Conservation (phyloP, 2,113 vertebrate genomes). For the Zootoca vivipara region DNA sequence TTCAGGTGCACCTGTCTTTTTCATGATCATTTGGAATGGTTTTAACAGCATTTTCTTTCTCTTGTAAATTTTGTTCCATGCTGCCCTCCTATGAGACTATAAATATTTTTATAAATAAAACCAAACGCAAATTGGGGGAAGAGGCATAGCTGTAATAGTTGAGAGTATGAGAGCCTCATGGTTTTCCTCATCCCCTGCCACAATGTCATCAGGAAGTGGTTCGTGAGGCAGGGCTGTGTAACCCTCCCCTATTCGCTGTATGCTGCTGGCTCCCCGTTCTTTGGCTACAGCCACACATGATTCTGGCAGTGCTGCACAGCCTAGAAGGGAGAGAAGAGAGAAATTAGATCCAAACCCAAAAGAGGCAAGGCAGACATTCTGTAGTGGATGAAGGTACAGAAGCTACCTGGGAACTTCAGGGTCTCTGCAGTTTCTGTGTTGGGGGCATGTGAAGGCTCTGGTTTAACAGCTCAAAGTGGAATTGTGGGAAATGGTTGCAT, state of each 20-base stretch:
- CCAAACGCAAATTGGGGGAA: neutral
- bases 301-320: conserved; percentile 61
- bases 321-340: conserved; percentile 28
- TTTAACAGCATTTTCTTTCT: too few species aligned
- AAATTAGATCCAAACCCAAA: neutral
- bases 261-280: accelerated
- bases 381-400: too few species aligned
- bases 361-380: too few species aligned
- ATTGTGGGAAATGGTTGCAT: neutral
- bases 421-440: neutral
- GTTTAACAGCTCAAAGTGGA: neutral
- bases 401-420: too few species aligned
- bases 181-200: neutral
- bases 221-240: neutral
- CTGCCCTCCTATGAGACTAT: too few species aligned
- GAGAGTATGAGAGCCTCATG: too few species aligned
- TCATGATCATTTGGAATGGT: too few species aligned
- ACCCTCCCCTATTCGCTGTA: accelerated
- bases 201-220: neutral
- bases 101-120: too few species aligned
- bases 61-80: neutral
- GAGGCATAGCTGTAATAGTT: neutral
- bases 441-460: too few species aligned
- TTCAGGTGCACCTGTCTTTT: too few species aligned
- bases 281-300: conserved; percentile 45